Percentiles rank a stretch among this genome's conserved stretches.
Conservation (phyloP, 1,140 invertebrate species). For the Drosophila sproati region DNA sequence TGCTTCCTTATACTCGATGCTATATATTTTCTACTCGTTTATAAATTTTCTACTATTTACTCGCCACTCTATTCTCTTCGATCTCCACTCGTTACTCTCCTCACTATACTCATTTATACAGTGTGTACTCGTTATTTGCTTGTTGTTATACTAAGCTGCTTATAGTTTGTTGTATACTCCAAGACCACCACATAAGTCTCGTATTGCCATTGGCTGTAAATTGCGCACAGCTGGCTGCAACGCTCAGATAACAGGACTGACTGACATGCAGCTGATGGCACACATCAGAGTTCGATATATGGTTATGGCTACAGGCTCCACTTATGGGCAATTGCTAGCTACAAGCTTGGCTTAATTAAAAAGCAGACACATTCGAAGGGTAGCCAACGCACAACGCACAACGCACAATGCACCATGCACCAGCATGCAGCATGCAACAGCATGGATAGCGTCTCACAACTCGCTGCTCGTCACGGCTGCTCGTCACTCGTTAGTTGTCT, state of each 20-base stretch:
- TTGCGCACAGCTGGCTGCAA: background rate
- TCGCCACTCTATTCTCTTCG: background rate
- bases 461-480: slow-evolving; percentile 19
- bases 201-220: background rate
- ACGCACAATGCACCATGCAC: background rate
- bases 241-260: slow-evolving; percentile 49
- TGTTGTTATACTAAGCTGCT: background rate
- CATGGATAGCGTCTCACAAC: background rate
- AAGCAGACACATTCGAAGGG: slow-evolving; percentile 31
- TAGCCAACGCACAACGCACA: background rate
- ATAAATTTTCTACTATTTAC: background rate
- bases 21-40: no score
- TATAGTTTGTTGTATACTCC: background rate
- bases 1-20: no score
- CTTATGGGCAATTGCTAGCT: slow-evolving; percentile 31
- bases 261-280: slow-evolving; percentile 55
- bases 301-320: slow-evolving; percentile 21
- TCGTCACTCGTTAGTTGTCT: slow-evolving; percentile 27
- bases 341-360: slow-evolving; percentile 53
- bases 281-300: slow-evolving; percentile 39
- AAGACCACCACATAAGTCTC: background rate
- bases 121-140: background rate
- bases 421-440: background rate
- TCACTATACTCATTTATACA: no score
- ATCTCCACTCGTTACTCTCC: background rate